phyloP scores from a whole-genome alignment of 1,140 invertebrate genomes.

The Aphelenchoides besseyi region DNA sequence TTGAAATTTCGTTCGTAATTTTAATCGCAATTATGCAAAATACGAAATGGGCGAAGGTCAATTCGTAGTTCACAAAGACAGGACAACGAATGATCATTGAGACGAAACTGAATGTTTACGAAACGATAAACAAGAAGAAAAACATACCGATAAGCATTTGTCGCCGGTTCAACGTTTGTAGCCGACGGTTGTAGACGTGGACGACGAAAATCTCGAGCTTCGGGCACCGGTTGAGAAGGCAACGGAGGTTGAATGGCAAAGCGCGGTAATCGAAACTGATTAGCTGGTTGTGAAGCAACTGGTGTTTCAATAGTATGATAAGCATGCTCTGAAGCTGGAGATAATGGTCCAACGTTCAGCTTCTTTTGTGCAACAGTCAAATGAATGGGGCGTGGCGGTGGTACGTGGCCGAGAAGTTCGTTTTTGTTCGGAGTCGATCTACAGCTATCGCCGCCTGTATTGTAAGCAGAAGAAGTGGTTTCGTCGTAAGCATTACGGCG shows the following conservation, averaged over 20 bases:
- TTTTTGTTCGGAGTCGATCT: conserved; percentile 72
- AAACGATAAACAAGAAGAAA: too few species aligned
- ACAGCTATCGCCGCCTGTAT: conserved; percentile 73
- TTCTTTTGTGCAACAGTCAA: conserved; percentile 45
- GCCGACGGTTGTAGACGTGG: conserved; percentile 41
- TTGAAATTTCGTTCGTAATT: too few species aligned
- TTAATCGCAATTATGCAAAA: too few species aligned
- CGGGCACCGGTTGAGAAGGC: background rate
- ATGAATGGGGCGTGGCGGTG: conserved; percentile 61
- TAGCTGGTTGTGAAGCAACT: conserved; percentile 12
- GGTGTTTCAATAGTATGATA: conserved; percentile 45
- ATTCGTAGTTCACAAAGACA: too few species aligned
- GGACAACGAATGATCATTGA: too few species aligned
- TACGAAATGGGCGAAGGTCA: too few species aligned
- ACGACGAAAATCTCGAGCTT: conserved; percentile 15
- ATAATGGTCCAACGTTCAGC: conserved; percentile 43
- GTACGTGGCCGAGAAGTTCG: conserved; percentile 66
- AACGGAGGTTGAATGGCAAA: conserved; percentile 23
- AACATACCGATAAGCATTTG: too few species aligned
- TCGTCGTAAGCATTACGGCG: conserved; percentile 58
- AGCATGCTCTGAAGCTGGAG: conserved; percentile 32
- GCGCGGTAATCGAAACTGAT: conserved; percentile 25
- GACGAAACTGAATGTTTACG: too few species aligned
- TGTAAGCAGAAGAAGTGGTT: conserved; percentile 74
- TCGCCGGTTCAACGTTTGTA: too few species aligned